These are phyloP conservation scores for Scrobipalpa atriplicella DNA, from an alignment of 2,888 invertebrate species.

Conservation along the genomic window DNA sequence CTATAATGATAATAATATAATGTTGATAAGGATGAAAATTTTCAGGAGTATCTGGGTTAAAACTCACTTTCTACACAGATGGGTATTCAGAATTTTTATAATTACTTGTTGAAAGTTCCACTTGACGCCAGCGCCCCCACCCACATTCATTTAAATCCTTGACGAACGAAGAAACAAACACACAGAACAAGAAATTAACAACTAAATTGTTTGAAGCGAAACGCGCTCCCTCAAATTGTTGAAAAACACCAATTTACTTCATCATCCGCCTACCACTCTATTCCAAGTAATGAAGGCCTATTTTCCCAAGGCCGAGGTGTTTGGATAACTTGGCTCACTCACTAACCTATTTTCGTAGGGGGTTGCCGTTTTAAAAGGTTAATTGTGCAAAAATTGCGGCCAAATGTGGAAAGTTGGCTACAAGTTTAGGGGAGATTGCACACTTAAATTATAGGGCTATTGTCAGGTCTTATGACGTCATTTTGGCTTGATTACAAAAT, in stretches of 20 bases:
- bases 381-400: slow-evolving; percentile 54
- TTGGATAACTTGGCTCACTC: slow-evolving; percentile 9
- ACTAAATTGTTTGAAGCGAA: slow-evolving; percentile 29
- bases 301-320: background rate
- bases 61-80: no score
- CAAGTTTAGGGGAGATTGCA: background rate
- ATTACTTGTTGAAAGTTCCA: no score
- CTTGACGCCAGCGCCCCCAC: no score
- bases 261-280: slow-evolving; percentile 12
- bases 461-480: background rate
- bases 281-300: background rate
- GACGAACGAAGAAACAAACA: background rate
- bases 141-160: no score
- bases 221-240: slow-evolving; percentile 18
- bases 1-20: no score
- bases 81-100: no score
- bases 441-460: slow-evolving; percentile 4
- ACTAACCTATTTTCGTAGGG: slow-evolving; percentile 33
- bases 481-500: no score
- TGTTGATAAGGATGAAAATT: no score
- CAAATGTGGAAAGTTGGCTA: slow-evolving; percentile 52
- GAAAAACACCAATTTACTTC: slow-evolving; percentile 24
- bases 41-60: no score
- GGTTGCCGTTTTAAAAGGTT: slow-evolving; percentile 48
- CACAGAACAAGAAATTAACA: slow-evolving; percentile 33